Base-by-base conservation (phyloP, 2,113 vertebrate genomes). In the Todiramphus chloris region DNA sequence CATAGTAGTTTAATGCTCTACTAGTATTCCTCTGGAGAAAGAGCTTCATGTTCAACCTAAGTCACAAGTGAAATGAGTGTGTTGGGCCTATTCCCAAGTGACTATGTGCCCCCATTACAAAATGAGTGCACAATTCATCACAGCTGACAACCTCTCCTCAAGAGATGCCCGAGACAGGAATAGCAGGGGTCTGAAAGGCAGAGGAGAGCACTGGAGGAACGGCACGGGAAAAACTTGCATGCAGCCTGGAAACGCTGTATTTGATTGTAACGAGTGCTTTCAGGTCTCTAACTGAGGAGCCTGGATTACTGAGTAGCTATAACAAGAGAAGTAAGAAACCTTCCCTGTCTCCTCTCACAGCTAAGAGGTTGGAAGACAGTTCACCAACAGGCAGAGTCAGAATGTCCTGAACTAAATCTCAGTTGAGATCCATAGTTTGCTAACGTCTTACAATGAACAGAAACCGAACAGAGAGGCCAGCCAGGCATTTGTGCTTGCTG, bases 41-140 rank as follows among this genome's bases (percentile, higher is more conserved):
- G 4, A 62, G 44, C 85, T 91, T 94, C 88, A 92, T 86, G 78
- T 89, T 83, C 87, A 92, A 44, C 70, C 20, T 43, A 66, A 96
- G 96, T 90, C 96, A 95, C 94, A 95, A 95, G 79, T 84, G 94
- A 91, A 97, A 94, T 1, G 46, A 97, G 91, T 95, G 96, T 51
- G 81, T 70, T 89, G 90, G 89, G 79, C 35, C 80, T 48, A 33
- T 63, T 96, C 94, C 94, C 91, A 35, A 46, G 84, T 2, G 69
- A 74, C 90, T 83, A 62, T 59, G 85, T 91, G 77, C 63, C 75
- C 67, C 70, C 67, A 44, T 48, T 87, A 96, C 56, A 59, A 96
- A 68, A 84, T 16, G 91, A 97, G 95, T 39, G 10, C 48, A 23
- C 48, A 50, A 50, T 50, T 50, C 48, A 50, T 50, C 98, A 97